Base-by-base conservation (phyloP, 2,797 vertebrate genomes). In the Pelochelys cantorii region DNA sequence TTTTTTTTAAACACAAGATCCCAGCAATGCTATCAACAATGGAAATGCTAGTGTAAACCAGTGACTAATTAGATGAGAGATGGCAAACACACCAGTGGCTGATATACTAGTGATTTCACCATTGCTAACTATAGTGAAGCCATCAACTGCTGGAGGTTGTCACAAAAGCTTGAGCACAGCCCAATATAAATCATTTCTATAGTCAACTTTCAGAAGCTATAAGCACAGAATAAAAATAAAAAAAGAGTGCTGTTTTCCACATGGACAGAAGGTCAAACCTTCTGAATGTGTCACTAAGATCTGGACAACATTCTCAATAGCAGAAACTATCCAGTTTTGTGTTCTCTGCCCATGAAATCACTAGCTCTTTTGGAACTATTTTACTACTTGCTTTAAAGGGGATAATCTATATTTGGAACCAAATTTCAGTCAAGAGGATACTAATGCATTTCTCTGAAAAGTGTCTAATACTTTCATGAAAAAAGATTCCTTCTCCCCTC, bases 61-160 rank as follows among this genome's bases (percentile, higher is more conserved):
- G 20, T 83, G 93, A 15, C 0, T 0, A 88, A 54, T 71, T n/a
- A 0, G 0, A 37, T 6, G 34, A 4, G 2, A 13, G 18, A 53
- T 78, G 74, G n/a, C 87, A 87, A 22, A 94, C 89, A 48, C 23
- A 11, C 31, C 22, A 48, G 4, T 18, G 10, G 84, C 53, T 85
- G 82, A 74, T 57, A 65, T 0, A 0, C 4, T 37, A 37, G 34
- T 31, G n/a, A 37, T 89, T 42, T 85, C 42, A 42, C 4, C 42
- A 18, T 1, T 13, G 22, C 17, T 1, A 71, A 18, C 68, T 71
- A 17, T 34, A 34, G 65, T 22, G 2, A 93, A 80, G 54, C 22
- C 53, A 78, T n/a, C 27, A 90, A 62, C 8, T 0, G 0, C 29
- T 71, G 78, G 9, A n/a, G 81, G 11, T n/a, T 88, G 53, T 13